Percentiles rank a stretch among this genome's conserved stretches.
Conservation (phyloP, 92 coral and sea anemone genomes). For the Heteractis magnifica region DNA sequence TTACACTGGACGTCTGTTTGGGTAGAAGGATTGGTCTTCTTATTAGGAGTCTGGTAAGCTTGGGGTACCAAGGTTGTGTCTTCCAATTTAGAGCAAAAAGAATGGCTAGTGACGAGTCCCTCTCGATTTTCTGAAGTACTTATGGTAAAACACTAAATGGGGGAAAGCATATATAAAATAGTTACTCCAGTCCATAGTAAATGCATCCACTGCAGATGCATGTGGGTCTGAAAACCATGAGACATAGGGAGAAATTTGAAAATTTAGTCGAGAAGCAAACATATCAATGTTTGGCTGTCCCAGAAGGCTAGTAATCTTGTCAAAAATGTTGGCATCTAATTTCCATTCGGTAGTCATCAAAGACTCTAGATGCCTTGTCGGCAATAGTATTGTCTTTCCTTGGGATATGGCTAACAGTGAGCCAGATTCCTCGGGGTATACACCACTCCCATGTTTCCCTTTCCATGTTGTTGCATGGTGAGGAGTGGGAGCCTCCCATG, state of each 20-base stretch:
- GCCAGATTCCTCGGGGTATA: constrained; percentile 37
- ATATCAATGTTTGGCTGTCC: constrained; percentile 42
- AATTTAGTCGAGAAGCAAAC: constrained; percentile 49
- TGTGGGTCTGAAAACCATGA: constrained; percentile 55
- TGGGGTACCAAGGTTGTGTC: too few relatives aligned
- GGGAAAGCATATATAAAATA: constrained; percentile 24
- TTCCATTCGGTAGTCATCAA: constrained; percentile 49
- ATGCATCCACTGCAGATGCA: constrained; percentile 51
- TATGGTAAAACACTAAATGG: background rate
- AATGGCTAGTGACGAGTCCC: too few relatives aligned
- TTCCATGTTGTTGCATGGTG: background rate
- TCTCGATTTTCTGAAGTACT: too few relatives aligned
- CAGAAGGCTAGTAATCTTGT: constrained; percentile 15
- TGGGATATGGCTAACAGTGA: constrained; percentile 41
- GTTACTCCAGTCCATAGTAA: constrained; percentile 31
- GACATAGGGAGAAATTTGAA: constrained; percentile 42
- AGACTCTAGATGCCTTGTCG: constrained; percentile 44
- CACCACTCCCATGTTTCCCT: constrained; percentile 39
- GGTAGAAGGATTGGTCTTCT: too few relatives aligned
- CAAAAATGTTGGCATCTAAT: constrained; percentile 31
- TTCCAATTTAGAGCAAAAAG: too few relatives aligned
- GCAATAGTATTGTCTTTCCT: constrained; percentile 36
- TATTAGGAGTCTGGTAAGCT: too few relatives aligned
- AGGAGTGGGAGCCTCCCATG: constrained; percentile 55
- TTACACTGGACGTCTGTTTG: constrained; percentile 9